Conservation (phyloP, 2,113 vertebrate genomes). For the Percopsis transmontana region DNA sequence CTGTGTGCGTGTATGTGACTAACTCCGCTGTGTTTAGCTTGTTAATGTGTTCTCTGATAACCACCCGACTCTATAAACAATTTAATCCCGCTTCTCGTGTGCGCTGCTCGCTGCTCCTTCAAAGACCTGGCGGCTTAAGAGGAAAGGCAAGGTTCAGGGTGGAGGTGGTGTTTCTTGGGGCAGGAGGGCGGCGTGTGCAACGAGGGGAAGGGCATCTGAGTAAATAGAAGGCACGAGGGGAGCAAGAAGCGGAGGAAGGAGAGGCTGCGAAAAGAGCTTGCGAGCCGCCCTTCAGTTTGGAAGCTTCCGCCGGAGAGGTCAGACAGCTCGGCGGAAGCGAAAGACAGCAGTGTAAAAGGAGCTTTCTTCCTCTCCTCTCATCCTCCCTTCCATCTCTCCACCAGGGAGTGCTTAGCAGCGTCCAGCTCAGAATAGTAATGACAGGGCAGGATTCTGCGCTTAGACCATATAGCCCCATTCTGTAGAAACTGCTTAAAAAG, state of each 20-base stretch:
- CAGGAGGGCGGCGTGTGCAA: conserved; percentile 9
- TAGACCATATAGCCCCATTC: too few relatives aligned
- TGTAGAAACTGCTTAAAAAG: too few relatives aligned
- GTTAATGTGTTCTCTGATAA: conserved; percentile 51
- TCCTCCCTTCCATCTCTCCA: conserved; percentile 18
- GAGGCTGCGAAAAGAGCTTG: conserved; percentile 1
- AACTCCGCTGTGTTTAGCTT: conserved; percentile 31
- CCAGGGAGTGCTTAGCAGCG: conserved; percentile 3
- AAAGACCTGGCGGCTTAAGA: conserved; percentile 43
- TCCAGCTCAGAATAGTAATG: conserved; percentile 37
- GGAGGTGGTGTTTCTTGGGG: not conserved
- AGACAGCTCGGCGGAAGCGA: conserved; percentile 24
- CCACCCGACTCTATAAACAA: conserved; percentile 46
- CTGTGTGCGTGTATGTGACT: conserved; percentile 23
- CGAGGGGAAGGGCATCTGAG: too few relatives aligned
- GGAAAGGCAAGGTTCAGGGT: conserved; percentile 3
- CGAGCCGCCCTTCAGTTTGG: conserved; percentile 17
- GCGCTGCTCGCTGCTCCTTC: conserved; percentile 33
- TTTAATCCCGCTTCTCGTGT: conserved; percentile 50
- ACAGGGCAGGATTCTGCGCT: conserved; percentile 16
- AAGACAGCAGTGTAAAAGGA: conserved; percentile 25
- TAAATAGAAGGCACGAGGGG: not conserved
- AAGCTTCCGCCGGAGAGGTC: conserved; percentile 27
- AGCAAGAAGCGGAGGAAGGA: not conserved
- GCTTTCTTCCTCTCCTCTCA: not conserved